Evolutionary conservation across 1,140 invertebrate species (phyloP).

Genomic region (Frieseomelitta varia): DNA sequence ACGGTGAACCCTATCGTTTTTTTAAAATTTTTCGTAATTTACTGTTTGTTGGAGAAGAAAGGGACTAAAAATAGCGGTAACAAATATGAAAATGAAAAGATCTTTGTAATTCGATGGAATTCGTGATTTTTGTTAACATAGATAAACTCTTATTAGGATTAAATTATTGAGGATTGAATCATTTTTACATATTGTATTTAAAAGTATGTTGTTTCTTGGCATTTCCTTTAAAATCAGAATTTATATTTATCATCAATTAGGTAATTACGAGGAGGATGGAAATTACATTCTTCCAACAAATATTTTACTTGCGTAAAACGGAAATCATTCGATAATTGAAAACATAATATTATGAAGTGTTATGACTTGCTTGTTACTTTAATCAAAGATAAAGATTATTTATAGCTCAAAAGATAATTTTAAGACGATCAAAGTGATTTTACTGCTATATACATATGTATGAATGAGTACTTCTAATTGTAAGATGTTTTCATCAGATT

Average conservation of each 20-base stretch:
- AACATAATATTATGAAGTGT: no score
- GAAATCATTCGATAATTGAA: no score
- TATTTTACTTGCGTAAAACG: no score
- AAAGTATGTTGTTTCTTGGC: no score
- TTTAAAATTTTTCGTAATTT: background rate
- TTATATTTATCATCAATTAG: background rate
- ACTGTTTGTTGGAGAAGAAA: background rate
- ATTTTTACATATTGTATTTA: background rate
- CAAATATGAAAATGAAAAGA: background rate
- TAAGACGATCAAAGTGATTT: no score
- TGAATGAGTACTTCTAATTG: background rate
- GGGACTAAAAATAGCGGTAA: background rate
- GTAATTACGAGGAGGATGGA: background rate
- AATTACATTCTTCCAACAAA: background rate
- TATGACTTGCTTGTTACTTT: no score
- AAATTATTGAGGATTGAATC: background rate
- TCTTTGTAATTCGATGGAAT: background rate
- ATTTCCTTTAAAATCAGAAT: background rate
- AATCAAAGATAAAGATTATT: no score
- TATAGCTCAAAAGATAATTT: no score
- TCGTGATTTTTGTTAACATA: background rate
- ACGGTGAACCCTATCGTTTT: background rate
- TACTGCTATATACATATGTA: no score
- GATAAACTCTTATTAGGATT: background rate
- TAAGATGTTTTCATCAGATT: background rate